Evolutionary conservation across 2,888 invertebrate species (phyloP), one percentile per base, ranked within the genome.

Genomic region (Pelosia muscerda): DNA sequence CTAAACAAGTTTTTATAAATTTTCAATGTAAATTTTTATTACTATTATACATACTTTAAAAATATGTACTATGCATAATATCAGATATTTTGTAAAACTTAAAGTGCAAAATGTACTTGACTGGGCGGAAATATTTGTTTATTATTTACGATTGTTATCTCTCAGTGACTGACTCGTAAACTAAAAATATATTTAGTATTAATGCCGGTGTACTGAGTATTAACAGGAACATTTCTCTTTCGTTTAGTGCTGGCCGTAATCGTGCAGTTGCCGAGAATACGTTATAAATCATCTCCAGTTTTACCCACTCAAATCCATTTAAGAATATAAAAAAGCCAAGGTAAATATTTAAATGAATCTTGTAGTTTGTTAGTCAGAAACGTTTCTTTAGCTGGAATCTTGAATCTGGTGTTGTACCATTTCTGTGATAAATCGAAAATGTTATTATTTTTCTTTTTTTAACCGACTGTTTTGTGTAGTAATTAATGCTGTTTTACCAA

Each of bases 241-340:
- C 88, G 88, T 90, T 83, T 86, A 94, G 94, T 93, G 93, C 83
- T 92, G 93, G 93, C 94, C 94, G 92, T 92, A 86, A 81, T 69
- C 77, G 69, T 64, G 81, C 73, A 65, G 78, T 75, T 68, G 66
- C 72, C 76, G 76, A 68, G 71, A 62, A 66, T 67, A 67, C 68
- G 57, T 68, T 67, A 63, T 55, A 42, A 53, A 59, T 57, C 31
- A 56, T 59, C 53, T 60, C 65, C 25, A 60, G 38, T 57, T 15
- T 55, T 72, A 72, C 67, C 71, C 75, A 73, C 63, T 70, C 76
- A 76, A 73, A 75, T 57, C 65, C 69, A 63, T 67, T 63, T 69
- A 6, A 65, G 63, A 66, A 60, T 68, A 69, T 83, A 79, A 78
- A 63, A 68, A 28, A 60, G 59, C 38, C 57, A 75, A 78, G 78